phyloP scores from a whole-genome alignment of 2,888 invertebrate species.

The Noctua pronuba region DNA sequence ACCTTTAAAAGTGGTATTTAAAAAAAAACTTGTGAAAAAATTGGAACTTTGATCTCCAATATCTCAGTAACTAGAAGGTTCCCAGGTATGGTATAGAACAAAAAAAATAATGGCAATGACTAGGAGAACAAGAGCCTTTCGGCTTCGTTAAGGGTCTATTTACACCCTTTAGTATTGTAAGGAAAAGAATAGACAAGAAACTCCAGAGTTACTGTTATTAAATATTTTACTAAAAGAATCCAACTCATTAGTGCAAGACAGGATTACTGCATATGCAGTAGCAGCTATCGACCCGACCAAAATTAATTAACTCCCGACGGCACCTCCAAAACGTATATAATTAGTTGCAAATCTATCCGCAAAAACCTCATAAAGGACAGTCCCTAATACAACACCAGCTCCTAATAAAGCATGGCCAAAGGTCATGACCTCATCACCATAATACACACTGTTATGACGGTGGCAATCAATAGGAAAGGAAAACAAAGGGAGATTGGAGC shows the following conservation, averaged over 20 bases:
- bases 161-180: too few species aligned
- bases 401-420: conserved; percentile 5
- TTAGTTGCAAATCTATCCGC: neutral
- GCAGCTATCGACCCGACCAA: neutral
- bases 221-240: neutral
- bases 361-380: neutral
- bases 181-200: neutral
- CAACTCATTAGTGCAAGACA: neutral
- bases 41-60: too few species aligned
- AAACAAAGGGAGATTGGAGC: conserved; percentile 70
- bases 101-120: too few species aligned
- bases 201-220: neutral
- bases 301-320: too few species aligned
- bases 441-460: conserved; percentile 46
- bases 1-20: too few species aligned
- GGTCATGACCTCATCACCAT: conserved; percentile 50
- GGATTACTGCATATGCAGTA: neutral
- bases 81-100: too few species aligned
- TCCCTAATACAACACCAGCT: neutral
- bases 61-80: too few species aligned
- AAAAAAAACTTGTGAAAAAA: too few species aligned
- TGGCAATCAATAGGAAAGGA: conserved; percentile 71
- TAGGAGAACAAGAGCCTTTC: too few species aligned
- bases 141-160: too few species aligned
- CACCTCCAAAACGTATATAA: neutral